Base-by-base conservation (phyloP, 1,140 invertebrate species). In the Laupala kohalensis region DNA sequence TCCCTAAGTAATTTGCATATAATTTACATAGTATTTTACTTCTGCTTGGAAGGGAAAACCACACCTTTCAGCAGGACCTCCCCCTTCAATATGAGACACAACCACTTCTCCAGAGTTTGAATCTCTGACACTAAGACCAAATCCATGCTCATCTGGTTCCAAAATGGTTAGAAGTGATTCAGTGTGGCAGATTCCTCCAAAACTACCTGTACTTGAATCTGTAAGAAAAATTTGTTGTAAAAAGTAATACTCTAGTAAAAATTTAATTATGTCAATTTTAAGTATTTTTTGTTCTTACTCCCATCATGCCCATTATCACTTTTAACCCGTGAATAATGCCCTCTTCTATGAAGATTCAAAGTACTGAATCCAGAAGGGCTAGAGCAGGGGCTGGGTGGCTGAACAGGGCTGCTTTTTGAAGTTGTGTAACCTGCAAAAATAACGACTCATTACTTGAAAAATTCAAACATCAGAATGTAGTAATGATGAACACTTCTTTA, bases 61-160 rank as follows among this genome's bases (percentile, higher is more conserved):
- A 78, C 82, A 92, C 91, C 86, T 89, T 75, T 91, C 90, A 23
- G 90, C 90, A 19, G 90, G 85, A 63, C 90, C 89, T 74, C 88
- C 86, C 1, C 85, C 83, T 53, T 88, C 86, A 23, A 93, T 85
- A 74, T 85, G 84, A 0, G 84, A 85, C 64, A 92, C 84, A 4
- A 90, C 78, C 19, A 84, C 81, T 5, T 80, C 76, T 24, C 73
- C 69, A n/a, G 76, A 75, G 5, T 75, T 75, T 15, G 63, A 27
- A n/a, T 70, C 63, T 70, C 27, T 23, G 23, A 63, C 69, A 64
- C 25, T 25, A 9, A 86, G 74, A 67, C 77, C 75, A 68, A 78
- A 78, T 15, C 80, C 78, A 13, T 76, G 75, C 68, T 80, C 77
- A 71, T 87, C 84, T 73, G 85, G 77, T 76, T 86, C 84, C 68